Evolutionary conservation across 2,113 vertebrate genomes (phyloP).

Genomic region (Gopherus flavomarginatus): DNA sequence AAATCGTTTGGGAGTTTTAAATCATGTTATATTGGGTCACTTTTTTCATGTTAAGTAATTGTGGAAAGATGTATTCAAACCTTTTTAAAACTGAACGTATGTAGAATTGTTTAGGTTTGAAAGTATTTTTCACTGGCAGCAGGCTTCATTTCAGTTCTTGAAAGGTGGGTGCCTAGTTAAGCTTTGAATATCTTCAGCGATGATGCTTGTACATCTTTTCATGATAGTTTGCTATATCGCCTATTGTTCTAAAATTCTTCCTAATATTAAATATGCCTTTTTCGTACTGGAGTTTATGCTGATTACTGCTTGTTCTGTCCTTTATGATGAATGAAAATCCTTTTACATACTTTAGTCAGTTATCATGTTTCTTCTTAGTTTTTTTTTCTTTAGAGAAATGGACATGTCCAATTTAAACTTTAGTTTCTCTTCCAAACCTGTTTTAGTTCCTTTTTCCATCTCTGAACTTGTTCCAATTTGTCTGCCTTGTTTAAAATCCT

Average conservation of each 20-base stretch:
- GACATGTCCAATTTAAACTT: neutral
- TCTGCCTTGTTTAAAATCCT: neutral
- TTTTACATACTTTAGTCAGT: neutral
- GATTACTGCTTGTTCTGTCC: neutral
- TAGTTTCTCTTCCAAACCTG: neutral
- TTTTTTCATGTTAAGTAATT: neutral
- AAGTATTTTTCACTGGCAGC: neutral
- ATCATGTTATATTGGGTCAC: neutral
- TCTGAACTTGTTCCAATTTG: neutral
- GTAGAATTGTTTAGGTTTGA: neutral
- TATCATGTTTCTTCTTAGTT: neutral
- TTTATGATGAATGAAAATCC: constrained; percentile 3
- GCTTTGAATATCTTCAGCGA: neutral
- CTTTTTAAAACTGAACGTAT: neutral
- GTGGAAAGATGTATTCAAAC: neutral
- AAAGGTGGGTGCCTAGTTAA: neutral
- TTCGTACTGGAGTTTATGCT: neutral
- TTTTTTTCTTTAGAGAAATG: neutral
- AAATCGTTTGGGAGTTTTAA: neutral
- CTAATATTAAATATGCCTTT: neutral
- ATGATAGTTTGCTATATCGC: neutral
- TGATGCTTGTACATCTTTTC: neutral
- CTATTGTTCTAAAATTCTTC: neutral
- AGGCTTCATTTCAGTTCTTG: neutral
- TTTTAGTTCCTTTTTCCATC: neutral